Base-by-base conservation (phyloP, 2,797 vertebrate genomes). In the Tauraco hartlaubi region DNA sequence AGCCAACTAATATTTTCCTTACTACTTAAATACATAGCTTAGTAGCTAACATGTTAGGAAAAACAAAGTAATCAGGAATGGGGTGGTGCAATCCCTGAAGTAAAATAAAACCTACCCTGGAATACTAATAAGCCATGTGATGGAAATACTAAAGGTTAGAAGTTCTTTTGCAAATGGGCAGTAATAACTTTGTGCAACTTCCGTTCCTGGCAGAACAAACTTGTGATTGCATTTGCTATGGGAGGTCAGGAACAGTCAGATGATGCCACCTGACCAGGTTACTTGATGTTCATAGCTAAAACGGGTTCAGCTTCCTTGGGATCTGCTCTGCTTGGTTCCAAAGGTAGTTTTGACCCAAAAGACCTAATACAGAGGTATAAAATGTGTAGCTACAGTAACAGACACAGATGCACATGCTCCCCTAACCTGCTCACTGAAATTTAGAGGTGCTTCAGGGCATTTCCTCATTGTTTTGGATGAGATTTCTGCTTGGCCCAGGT, bases 51-150 rank as follows among this genome's bases (percentile, higher is more conserved):
- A 55, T 0, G 0, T 67, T 72, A 78, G 64, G 81, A 95, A 97
- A 95, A 96, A 97, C 92, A 97, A 97, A 94, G 58, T 94, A 93
- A 94, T 94, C 96, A 92, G 85, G 94, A 98, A 97, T 72, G 69
- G 96, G 97, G 97, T 93, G 97, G 97, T 97, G 91, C 76, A 83
- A 88, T 97, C 98, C 96, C 97, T 41, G 83, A 97, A 92, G 95
- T 74, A 90, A 96, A 96, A 96, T 93, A 92, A 95, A 92, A 79
- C 81, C 29, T 84, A 56, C 67, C 72, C n/a, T 92, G 67, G 28
- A 94, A 87, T 85, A 92, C 7, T 82, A 91, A 82, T 91, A 91
- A 93, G 59, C 22, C 15, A 37, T 83, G 82, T 75, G 85, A 93
- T 86, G 52, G 73, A 94, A 95, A 85, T 84, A 85, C 20, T 89